A percentile compares a stretch with the other conserved stretches of the same genome.
Conservation (phyloP, 2,797 vertebrate genomes). For the Pitangus sulphuratus region DNA sequence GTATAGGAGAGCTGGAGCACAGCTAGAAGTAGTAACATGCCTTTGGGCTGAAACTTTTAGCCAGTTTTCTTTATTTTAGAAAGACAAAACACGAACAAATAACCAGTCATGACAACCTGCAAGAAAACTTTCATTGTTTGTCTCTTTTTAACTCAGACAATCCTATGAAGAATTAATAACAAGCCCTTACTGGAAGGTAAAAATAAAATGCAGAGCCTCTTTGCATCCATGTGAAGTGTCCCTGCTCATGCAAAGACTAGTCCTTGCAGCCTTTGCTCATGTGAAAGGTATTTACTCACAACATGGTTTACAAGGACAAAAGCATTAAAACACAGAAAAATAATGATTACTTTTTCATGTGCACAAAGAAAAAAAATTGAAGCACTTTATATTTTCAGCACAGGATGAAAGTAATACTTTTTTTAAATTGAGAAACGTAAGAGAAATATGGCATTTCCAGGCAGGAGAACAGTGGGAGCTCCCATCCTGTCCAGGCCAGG, state of each 20-base stretch:
- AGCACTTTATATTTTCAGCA: background rate
- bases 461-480: background rate
- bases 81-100: background rate
- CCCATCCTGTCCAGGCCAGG: background rate
- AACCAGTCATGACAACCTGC: background rate
- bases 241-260: background rate
- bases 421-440: background rate
- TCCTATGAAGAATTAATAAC: background rate
- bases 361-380: background rate
- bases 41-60: background rate
- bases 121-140: background rate
- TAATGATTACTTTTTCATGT: background rate
- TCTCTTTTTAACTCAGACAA: background rate
- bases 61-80: background rate
- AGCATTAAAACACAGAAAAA: background rate
- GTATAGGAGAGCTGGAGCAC: background rate
- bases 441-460: background rate
- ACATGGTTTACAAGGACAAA: background rate
- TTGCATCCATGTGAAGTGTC: background rate
- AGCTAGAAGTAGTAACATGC: background rate
- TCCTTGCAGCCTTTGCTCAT: background rate
- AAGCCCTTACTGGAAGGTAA: background rate
- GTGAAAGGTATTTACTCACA: background rate
- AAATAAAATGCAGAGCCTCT: background rate
- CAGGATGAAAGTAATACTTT: background rate